A percentile compares a stretch with the other conserved stretches of the same genome.
Conservation (phyloP, 2,797 vertebrate species). For the Aldrovandia affinis region DNA sequence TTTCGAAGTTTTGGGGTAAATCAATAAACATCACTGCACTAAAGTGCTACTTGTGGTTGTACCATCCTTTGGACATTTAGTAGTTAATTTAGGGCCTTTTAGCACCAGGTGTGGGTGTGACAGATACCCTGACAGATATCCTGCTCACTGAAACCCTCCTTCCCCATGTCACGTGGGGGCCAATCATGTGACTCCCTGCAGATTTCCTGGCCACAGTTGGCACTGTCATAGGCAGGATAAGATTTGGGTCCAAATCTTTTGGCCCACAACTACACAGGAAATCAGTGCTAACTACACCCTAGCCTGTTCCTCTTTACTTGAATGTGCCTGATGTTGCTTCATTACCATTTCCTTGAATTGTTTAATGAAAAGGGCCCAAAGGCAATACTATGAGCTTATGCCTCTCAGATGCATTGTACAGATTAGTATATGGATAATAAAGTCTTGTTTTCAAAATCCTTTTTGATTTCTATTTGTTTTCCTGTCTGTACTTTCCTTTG, state of each 20-base stretch:
- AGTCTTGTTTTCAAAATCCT: neutral
- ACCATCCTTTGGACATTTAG: too few relatives aligned
- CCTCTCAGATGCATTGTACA: neutral
- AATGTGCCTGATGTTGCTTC: neutral
- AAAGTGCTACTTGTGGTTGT: too few relatives aligned
- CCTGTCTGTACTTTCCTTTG: neutral
- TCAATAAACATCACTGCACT: too few relatives aligned
- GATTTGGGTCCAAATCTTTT: neutral
- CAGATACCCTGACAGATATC: neutral
- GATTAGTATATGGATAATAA: neutral
- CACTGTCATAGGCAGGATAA: neutral
- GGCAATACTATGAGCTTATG: neutral
- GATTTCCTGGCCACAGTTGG: neutral
- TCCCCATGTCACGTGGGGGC: neutral
- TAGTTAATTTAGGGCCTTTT: too few relatives aligned
- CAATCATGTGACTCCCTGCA: neutral
- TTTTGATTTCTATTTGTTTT: neutral
- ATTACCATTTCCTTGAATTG: too few relatives aligned
- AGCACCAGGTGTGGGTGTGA: too few relatives aligned
- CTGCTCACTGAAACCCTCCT: neutral
- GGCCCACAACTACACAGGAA: neutral
- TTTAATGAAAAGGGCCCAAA: neutral
- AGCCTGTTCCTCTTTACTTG: neutral
- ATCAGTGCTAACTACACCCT: neutral
- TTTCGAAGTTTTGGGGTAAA: too few relatives aligned